These are phyloP conservation scores for Drosophila lutescens DNA, from an alignment of 2,888 invertebrate genomes.

Conservation along the genomic window DNA sequence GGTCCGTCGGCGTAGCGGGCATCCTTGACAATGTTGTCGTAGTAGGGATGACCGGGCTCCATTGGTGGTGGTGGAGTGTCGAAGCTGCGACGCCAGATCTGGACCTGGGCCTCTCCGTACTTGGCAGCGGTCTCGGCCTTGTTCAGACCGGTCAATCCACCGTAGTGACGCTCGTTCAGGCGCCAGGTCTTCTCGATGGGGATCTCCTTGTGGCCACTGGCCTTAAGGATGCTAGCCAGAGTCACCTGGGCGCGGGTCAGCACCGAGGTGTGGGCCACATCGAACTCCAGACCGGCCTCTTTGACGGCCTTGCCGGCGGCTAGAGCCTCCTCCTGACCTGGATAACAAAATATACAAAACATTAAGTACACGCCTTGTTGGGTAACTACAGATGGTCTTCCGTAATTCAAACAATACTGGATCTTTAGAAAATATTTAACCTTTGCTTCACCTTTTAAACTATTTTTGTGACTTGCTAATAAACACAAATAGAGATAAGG, in stretches of 20 bases:
- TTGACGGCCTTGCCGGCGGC: constrained; percentile 91
- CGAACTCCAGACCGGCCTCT: constrained; percentile 90
- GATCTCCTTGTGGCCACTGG: constrained; percentile 88
- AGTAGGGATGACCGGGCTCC: constrained; percentile 91
- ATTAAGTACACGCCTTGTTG: constrained; percentile 22
- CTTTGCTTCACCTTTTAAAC: background rate
- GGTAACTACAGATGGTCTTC: constrained; percentile 1
- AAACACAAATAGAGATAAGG: background rate
- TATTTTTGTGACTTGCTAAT: background rate
- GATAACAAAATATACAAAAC: background rate
- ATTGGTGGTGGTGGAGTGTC: constrained; percentile 94
- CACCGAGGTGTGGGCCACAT: constrained; percentile 92
- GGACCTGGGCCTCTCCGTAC: constrained; percentile 93
- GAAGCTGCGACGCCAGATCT: constrained; percentile 94
- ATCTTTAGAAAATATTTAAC: background rate
- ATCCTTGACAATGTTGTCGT: constrained; percentile 91
- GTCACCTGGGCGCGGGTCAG: constrained; percentile 92
- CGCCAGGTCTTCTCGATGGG: constrained; percentile 92
- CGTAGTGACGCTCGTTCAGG: constrained; percentile 94
- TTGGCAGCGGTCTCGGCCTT: constrained; percentile 95
- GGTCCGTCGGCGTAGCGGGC: constrained; percentile 90
- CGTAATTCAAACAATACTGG: background rate
- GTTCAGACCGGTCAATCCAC: constrained; percentile 94
- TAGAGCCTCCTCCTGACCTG: constrained; percentile 83
- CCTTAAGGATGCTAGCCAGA: constrained; percentile 88